Conservation (phyloP, 1,140 invertebrate genomes). For the Andrena cerasifolii region DNA sequence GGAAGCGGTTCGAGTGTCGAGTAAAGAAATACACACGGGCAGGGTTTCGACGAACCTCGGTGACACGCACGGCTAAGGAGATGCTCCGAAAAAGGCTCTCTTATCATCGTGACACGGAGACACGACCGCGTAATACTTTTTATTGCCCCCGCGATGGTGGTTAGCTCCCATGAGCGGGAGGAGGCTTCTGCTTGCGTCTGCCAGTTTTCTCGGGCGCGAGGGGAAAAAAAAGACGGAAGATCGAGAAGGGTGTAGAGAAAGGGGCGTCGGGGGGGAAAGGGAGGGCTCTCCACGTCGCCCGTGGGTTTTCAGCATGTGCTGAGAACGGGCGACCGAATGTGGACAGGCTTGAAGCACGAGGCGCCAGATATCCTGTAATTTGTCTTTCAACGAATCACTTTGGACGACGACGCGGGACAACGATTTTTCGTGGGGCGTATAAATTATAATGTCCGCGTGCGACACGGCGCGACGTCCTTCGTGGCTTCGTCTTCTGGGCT, state of each 20-base stretch:
- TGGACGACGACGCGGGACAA: slow-evolving; percentile 2
- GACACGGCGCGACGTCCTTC: neutral
- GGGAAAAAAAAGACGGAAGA: neutral
- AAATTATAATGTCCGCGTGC: slow-evolving; percentile 24
- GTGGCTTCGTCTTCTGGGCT: too few relatives aligned
- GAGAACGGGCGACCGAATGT: neutral
- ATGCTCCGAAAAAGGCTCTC: slow-evolving; percentile 40
- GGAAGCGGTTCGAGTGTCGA: slow-evolving; percentile 6
- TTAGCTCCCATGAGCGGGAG: slow-evolving; percentile 26
- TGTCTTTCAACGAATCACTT: slow-evolving; percentile 50
- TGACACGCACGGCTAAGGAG: slow-evolving; percentile 47
- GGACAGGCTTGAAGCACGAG: slow-evolving; percentile 17
- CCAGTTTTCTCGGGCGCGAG: neutral
- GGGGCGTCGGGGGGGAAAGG: neutral
- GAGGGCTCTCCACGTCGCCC: neutral
- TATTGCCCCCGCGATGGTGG: slow-evolving; percentile 42
- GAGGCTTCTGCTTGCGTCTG: slow-evolving; percentile 18
- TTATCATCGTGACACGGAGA: slow-evolving; percentile 53
- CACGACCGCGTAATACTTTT: slow-evolving; percentile 53
- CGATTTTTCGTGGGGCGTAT: slow-evolving; percentile 24
- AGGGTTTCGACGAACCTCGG: slow-evolving; percentile 50
- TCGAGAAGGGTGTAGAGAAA: slow-evolving; percentile 3
- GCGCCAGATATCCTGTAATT: slow-evolving; percentile 54
- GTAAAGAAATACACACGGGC: slow-evolving; percentile 47
- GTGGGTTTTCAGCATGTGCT: slow-evolving; percentile 40